Evolutionary conservation across 2,797 vertebrate species (phyloP).

Genomic region (Thripadectes ignobilis): DNA sequence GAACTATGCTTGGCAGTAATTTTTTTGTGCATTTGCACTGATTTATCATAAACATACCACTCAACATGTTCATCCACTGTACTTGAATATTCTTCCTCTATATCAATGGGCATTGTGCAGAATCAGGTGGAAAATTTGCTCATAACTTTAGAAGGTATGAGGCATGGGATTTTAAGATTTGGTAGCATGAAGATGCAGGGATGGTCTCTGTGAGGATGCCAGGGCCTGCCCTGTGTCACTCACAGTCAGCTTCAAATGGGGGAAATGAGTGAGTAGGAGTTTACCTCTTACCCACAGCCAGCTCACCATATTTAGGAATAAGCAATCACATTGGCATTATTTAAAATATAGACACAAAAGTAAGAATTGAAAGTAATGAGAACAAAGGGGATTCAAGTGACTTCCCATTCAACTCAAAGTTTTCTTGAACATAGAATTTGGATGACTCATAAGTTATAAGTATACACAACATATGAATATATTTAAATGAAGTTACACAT

Average conservation of each 20-base stretch:
- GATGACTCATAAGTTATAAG: neutral
- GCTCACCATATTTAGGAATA: neutral
- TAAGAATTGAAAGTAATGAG: neutral
- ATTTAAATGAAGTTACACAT: neutral
- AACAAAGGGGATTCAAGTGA: neutral
- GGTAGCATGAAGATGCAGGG: neutral
- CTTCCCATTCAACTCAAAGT: neutral
- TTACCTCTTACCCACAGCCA: neutral
- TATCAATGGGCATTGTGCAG: neutral
- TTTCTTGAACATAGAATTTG: neutral
- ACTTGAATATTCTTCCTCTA: neutral
- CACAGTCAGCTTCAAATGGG: neutral
- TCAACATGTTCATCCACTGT: neutral
- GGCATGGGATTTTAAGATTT: neutral
- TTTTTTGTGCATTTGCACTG: neutral
- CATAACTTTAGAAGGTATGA: neutral
- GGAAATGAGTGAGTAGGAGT: rapidly evolving
- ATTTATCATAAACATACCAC: neutral
- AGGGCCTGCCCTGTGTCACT: neutral
- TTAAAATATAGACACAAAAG: neutral
- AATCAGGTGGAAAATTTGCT: neutral
- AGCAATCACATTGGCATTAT: neutral
- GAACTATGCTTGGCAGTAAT: neutral
- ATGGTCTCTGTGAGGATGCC: neutral
- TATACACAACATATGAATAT: neutral